These are phyloP conservation scores for Oscheius myriophilus DNA, from an alignment of 2,888 invertebrate genomes.

Conservation along the genomic window DNA sequence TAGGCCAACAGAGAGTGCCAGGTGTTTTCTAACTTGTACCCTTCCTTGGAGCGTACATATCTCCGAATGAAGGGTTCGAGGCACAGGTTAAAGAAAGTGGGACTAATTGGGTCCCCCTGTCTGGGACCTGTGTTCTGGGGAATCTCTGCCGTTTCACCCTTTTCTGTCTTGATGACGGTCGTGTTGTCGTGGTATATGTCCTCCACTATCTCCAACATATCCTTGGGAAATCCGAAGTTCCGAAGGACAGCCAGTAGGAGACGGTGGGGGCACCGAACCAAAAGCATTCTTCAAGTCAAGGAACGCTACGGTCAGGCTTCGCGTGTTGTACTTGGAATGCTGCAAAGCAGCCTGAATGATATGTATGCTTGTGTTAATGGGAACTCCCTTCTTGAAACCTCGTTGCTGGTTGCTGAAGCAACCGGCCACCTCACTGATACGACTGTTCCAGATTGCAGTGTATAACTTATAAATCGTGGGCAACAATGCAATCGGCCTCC, in stretches of 20 bases:
- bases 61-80: too few species aligned
- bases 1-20: too few species aligned
- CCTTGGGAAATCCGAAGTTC: neutral
- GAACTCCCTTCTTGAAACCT: neutral
- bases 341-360: neutral
- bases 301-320: neutral
- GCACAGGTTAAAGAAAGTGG: too few species aligned
- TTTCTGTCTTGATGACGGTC: too few species aligned
- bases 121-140: too few species aligned
- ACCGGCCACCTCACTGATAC: too few species aligned
- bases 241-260: neutral
- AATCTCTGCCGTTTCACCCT: too few species aligned
- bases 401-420: neutral
- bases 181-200: too few species aligned
- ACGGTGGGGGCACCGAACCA: neutral
- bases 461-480: neutral
- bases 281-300: constrained; percentile 4
- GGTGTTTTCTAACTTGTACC: too few species aligned
- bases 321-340: neutral
- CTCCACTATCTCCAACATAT: too few species aligned
- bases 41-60: constrained; percentile 8
- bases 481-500: neutral
- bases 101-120: too few species aligned
- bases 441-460: too few species aligned
- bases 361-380: neutral